phyloP scores from a whole-genome alignment of 2,113 vertebrate genomes.

The Aegotheles bennettii region DNA sequence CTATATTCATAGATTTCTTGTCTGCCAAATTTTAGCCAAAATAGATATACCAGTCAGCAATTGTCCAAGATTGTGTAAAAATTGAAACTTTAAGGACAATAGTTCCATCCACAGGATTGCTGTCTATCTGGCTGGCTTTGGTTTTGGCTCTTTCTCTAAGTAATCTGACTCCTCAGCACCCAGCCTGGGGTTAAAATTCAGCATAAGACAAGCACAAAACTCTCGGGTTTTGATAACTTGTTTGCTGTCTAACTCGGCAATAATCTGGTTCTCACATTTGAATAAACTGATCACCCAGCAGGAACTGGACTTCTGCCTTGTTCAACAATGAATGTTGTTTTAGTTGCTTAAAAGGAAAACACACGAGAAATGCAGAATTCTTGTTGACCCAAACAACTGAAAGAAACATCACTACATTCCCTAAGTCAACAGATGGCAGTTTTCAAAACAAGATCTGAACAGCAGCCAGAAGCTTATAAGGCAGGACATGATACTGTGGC shows the following conservation, averaged over 20 bases:
- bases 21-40: background rate
- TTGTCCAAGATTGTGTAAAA: background rate
- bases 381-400: constrained; percentile 5
- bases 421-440: constrained; percentile 7
- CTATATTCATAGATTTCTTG: background rate
- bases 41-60: background rate
- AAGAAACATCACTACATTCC: constrained; percentile 4
- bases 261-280: background rate
- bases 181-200: background rate
- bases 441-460: constrained; percentile 25
- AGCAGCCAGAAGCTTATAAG: background rate
- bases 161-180: background rate
- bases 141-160: background rate
- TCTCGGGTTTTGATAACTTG: background rate
- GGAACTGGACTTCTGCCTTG: background rate
- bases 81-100: background rate
- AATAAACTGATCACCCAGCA: constrained; percentile 17
- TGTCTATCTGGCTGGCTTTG: background rate
- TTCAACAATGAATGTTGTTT: background rate
- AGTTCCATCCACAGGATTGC: background rate
- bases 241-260: constrained; percentile 10
- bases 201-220: background rate
- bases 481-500: background rate
- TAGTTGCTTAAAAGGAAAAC: constrained; percentile 17
- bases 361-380: background rate